Conservation (phyloP, 2,113 vertebrate species). For the Platichthys stellatus region DNA sequence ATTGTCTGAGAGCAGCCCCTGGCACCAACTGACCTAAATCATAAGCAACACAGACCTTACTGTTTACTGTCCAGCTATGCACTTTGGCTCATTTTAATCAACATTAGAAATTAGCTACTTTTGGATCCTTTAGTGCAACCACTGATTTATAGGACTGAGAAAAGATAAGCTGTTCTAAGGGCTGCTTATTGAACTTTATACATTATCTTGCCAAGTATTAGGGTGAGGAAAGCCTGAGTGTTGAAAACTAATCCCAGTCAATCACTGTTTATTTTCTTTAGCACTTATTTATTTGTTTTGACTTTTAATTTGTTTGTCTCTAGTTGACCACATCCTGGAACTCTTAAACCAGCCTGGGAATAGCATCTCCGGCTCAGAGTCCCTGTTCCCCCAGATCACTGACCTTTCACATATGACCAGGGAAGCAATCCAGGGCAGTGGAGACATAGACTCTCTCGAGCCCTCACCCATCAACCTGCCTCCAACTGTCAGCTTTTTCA, state of each 20-base stretch:
- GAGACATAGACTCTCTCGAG: slow-evolving; percentile 7
- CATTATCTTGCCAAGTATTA: too few species aligned
- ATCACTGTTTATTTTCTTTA: too few species aligned
- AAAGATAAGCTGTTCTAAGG: background rate
- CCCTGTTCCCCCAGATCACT: slow-evolving; percentile 60
- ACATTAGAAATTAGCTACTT: slow-evolving; percentile 12
- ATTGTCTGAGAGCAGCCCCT: slow-evolving; percentile 44
- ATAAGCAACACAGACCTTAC: slow-evolving; percentile 40
- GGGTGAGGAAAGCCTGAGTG: too few species aligned
- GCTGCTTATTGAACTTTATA: background rate
- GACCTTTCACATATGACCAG: slow-evolving; percentile 47
- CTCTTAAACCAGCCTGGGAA: slow-evolving; percentile 74
- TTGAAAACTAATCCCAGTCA: too few species aligned
- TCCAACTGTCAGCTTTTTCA: slow-evolving; percentile 87
- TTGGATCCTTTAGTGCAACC: background rate
- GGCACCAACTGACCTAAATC: slow-evolving; percentile 41
- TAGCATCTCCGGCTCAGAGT: background rate
- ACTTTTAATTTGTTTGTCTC: slow-evolving; percentile 53
- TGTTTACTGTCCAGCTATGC: slow-evolving; percentile 31
- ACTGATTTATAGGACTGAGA: background rate
- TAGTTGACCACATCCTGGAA: slow-evolving; percentile 83
- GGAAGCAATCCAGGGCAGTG: slow-evolving; percentile 67
- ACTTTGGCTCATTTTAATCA: slow-evolving; percentile 37
- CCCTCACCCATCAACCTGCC: slow-evolving; percentile 39
- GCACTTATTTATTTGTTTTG: background rate